Base-by-base conservation (phyloP, 2,113 vertebrate species). In the Hyperopisus bebe region DNA sequence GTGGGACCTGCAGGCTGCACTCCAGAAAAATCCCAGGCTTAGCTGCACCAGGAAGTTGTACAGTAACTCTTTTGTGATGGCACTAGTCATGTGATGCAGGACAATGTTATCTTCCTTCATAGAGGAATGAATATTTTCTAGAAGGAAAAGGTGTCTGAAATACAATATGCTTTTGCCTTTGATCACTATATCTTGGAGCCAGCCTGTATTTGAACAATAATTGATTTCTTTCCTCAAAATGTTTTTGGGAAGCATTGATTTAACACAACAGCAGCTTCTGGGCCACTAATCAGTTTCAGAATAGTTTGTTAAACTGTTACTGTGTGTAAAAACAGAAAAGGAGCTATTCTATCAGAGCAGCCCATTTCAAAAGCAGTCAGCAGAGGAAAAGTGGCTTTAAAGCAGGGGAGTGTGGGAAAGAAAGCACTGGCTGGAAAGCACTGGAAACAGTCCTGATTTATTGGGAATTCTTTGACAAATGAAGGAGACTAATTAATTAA, bases 211-310 rank as follows among this genome's bases (percentile, higher is more conserved):
- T 95, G 95, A 95, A 97, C 94, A 95, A 95, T 96, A 94, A 97
- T 96, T 95, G 95, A 97, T 97, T 95, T 96, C 95, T 95, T 96
- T 94, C 94, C 90, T 92, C 92, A 90, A 93, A 94, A 94, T 95
- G 94, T 95, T 94, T 95, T 92, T 70, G 10, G n/a, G 93, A 94
- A 93, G 86, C 94, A 96, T 96, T 96, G 95, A 96, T 96, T 94
- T 94, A 46, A 93, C 93, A 95, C 93, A 94, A 94, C 93, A 94
- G 95, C 94, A 94, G 94, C 93, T 92, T 94, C 92, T 95, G 92
- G 90, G 90, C 92, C 91, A 93, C 95, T 95, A 96, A 96, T 95
- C 94, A 90, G 91, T 94, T 94, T 94, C 92, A 91, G 92, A 91
- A 92, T 93, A 91, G 92, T 94, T 94, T 94, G 94, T 94, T 92